phyloP scores from a whole-genome alignment of 2,797 vertebrate species.

The Etheostoma perlongum region DNA sequence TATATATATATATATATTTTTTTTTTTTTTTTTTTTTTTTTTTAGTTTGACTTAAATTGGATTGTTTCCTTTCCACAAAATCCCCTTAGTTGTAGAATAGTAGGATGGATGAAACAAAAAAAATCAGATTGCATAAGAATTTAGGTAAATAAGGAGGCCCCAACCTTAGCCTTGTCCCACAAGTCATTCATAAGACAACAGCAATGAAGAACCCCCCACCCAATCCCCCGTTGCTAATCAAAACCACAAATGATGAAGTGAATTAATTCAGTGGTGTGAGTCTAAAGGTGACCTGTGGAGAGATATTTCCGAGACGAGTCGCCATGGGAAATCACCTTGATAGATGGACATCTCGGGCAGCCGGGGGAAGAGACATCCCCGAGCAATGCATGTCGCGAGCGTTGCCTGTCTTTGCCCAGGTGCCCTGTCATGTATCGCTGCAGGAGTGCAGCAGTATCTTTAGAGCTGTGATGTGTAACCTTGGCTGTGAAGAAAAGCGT shows the following conservation, averaged over 20 bases:
- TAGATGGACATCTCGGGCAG: conserved; percentile 64
- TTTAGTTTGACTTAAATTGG: not conserved
- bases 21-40: too few species aligned
- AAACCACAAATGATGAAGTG: conserved; percentile 63
- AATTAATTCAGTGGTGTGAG: conserved; percentile 49
- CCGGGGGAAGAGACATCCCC: conserved; percentile 48
- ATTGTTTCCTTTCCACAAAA: not conserved
- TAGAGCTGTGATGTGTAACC: conserved; percentile 69
- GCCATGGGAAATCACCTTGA: conserved; percentile 70
- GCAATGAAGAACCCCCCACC: conserved; percentile 17
- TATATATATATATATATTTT: too few species aligned
- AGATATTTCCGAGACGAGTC: conserved; percentile 56
- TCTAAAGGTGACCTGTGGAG: conserved; percentile 59
- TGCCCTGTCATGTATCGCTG: conserved; percentile 66
- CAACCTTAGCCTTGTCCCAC: conserved; percentile 17
- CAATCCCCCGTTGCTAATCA: conserved; percentile 51
- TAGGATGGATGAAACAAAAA: not conserved
- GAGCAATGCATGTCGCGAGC: conserved; percentile 44
- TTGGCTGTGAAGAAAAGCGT: conserved; percentile 62
- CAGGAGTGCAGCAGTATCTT: conserved; percentile 55
- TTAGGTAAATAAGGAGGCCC: not conserved
- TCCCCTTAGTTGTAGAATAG: not conserved
- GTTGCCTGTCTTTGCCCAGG: conserved; percentile 49
- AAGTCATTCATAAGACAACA: conserved; percentile 27
- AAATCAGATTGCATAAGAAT: not conserved